Conservation (phyloP, 2,797 vertebrate genomes). For the Lateolabrax maculatus region DNA sequence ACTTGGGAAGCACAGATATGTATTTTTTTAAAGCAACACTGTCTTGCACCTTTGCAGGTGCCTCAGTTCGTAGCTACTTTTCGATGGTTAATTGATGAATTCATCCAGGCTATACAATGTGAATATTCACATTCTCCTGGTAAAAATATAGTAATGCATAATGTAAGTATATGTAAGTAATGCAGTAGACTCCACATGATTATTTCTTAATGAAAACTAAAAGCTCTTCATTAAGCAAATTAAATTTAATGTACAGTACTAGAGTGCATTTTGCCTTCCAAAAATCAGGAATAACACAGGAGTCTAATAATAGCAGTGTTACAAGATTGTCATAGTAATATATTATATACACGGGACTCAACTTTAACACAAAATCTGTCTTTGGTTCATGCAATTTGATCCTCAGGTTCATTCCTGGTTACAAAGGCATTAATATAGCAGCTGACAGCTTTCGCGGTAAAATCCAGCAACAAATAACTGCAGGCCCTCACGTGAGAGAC, state of each 20-base stretch:
- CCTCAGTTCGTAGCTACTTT: too few species aligned
- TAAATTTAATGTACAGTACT: not conserved
- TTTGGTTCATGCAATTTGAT: not conserved
- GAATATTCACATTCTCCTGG: not conserved
- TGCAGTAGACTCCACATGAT: not conserved
- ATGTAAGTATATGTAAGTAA: not conserved
- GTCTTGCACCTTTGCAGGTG: not conserved
- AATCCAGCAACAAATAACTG: constrained; percentile 46
- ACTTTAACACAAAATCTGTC: not conserved
- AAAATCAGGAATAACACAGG: constrained; percentile 5
- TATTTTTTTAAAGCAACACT: not conserved
- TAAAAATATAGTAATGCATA: not conserved
- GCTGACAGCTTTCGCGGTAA: constrained; percentile 65
- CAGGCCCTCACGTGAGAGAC: constrained; percentile 60
- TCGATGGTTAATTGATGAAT: not conserved
- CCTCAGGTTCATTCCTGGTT: constrained; percentile 12
- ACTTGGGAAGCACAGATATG: not conserved
- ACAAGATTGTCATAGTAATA: not conserved
- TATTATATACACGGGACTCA: not conserved
- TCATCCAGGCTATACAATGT: not conserved
- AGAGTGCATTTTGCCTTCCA: not conserved
- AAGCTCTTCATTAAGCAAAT: not conserved
- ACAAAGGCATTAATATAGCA: constrained; percentile 43
- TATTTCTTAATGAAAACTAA: constrained; percentile 4
- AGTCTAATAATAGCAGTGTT: constrained; percentile 1